Evolutionary conservation across 2,888 invertebrate species (phyloP), one percentile per base, ranked within the genome.

Genomic region (Papilio demoleus): DNA sequence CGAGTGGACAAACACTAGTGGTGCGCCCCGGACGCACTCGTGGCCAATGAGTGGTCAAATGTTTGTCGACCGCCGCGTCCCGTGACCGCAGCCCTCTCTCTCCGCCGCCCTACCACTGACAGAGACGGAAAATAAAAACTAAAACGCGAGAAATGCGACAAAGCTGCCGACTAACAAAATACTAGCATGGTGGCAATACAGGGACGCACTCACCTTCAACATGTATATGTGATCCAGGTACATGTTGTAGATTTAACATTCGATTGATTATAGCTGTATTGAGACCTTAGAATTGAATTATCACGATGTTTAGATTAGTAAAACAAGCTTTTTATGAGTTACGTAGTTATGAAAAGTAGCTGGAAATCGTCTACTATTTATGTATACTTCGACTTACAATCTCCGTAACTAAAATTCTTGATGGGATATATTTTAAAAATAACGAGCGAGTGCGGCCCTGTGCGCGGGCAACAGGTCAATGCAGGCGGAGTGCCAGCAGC

Each of bases 161-260:
- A 91, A 91, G 91, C 88, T 79, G 86, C 91, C 91, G 91, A 86
- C 90, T 87, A 86, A 88, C 86, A 88, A 87, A 90, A 90, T 87
- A 90, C 91, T 90, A 78, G 81, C 91, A 90, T 86, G 91, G 91
- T 91, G 91, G 91, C 86, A 90, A 90, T 88, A 45, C 91, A 90
- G 90, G 75, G 82, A 67, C 70, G 86, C 71, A 87, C 12, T 83
- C 6, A 70, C 22, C 6, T 2, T 0, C 3, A 14, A 50, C 8
- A 50, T 50, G 45, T 12, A 22, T 22, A 24, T 12, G 11, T 9
- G 4, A 9, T 24, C 2, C 24, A 24, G 24, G 12, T 50, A 22
- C 11, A 50, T 22, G 24, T 27, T 12, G 12, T 47, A 11, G 3
- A 19, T 47, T 11, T 9, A 2, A 45, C 17, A 9, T 24, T 50